Conservation (phyloP, 2,888 invertebrate genomes). For the Nephrocerus scutellatus region DNA sequence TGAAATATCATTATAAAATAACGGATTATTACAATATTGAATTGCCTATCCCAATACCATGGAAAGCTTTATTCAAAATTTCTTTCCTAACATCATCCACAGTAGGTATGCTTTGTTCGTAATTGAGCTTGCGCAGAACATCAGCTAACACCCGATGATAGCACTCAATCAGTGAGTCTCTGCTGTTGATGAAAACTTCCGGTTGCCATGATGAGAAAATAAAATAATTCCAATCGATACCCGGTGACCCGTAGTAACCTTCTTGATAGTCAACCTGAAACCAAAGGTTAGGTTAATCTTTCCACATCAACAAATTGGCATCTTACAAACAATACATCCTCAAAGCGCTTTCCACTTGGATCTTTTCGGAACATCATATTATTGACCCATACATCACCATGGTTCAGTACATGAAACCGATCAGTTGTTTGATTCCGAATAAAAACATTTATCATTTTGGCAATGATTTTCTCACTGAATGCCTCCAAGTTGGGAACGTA, state of each 20-base stretch:
- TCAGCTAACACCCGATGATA: constrained; percentile 27
- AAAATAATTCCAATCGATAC: constrained; percentile 36
- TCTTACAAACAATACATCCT: constrained; percentile 41
- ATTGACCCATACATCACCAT: constrained; percentile 50
- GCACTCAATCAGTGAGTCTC: constrained; percentile 26
- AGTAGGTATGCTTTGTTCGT: constrained; percentile 29
- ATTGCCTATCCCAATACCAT: too few species aligned
- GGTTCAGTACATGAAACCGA: constrained; percentile 47
- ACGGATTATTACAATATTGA: neutral
- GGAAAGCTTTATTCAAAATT: constrained; percentile 30
- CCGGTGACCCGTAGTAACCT: constrained; percentile 37
- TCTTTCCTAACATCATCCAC: constrained; percentile 29
- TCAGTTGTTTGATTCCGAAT: constrained; percentile 25
- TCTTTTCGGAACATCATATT: constrained; percentile 49
- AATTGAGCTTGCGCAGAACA: constrained; percentile 27
- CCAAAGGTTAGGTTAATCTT: neutral
- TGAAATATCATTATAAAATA: constrained; percentile 3
- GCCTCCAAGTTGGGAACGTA: constrained; percentile 27
- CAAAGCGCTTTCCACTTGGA: constrained; percentile 32
- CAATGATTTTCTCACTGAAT: constrained; percentile 28
- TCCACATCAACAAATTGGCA: neutral
- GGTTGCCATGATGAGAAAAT: constrained; percentile 32
- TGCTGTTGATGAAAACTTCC: constrained; percentile 26
- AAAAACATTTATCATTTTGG: constrained; percentile 31
- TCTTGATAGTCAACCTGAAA: constrained; percentile 37